Conservation (phyloP, 2,797 vertebrate species). For the Molossus alvarezi region DNA sequence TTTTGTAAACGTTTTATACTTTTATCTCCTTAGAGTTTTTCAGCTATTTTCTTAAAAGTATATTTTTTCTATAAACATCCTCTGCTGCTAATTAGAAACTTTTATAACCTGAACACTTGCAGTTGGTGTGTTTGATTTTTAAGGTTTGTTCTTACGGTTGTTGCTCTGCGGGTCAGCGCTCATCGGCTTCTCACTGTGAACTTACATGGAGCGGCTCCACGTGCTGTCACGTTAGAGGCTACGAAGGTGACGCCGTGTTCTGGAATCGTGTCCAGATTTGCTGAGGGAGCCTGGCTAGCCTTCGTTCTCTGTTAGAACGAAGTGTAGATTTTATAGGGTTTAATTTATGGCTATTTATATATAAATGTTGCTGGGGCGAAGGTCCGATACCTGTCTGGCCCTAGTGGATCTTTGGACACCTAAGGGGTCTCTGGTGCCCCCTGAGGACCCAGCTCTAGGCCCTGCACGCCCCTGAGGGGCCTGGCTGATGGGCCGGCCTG, state of each 20-base stretch:
- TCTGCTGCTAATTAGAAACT: slow-evolving; percentile 89
- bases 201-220: neutral
- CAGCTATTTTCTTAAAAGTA: slow-evolving; percentile 90
- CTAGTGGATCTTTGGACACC: slow-evolving; percentile 79
- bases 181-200: neutral
- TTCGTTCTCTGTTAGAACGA: neutral
- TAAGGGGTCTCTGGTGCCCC: slow-evolving; percentile 74
- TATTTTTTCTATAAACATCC: slow-evolving; percentile 91
- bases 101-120: slow-evolving; percentile 82
- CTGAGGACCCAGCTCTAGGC: neutral
- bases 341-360: slow-evolving; percentile 89
- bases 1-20: slow-evolving; percentile 87
- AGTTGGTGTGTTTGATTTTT: slow-evolving; percentile 87
- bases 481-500: no score
- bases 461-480: no score
- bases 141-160: slow-evolving; percentile 80
- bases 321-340: slow-evolving; percentile 55
- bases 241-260: neutral
- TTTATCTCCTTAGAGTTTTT: slow-evolving; percentile 89
- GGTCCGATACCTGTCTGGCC: slow-evolving; percentile 72
- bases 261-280: neutral
- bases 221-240: neutral
- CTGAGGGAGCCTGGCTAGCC: neutral
- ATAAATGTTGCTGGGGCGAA: slow-evolving; percentile 80
- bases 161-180: slow-evolving; percentile 67